These are phyloP conservation scores for Merops nubicus DNA, from an alignment of 2,113 vertebrate species.

Conservation along the genomic window DNA sequence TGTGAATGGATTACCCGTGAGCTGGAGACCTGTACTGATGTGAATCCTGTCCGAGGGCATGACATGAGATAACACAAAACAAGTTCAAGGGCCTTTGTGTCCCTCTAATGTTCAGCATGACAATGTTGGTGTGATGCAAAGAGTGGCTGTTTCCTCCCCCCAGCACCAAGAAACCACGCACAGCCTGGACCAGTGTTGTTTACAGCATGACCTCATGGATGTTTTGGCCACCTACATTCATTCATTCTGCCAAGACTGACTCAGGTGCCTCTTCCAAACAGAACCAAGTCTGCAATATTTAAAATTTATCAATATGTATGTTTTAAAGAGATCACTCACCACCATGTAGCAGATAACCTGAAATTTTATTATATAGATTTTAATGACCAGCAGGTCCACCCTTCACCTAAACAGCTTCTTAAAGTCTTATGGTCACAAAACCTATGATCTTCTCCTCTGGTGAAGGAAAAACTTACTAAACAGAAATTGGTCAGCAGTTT, in stretches of 20 bases:
- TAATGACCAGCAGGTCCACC: neutral
- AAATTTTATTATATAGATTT: neutral
- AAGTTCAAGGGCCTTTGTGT: neutral
- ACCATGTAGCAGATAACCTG: too few species aligned
- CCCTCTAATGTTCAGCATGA: neutral
- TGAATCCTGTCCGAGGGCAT: neutral
- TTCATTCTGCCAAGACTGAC: neutral
- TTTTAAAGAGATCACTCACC: neutral
- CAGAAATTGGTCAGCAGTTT: neutral
- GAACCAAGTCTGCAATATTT: neutral
- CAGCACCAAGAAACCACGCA: neutral
- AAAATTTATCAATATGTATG: neutral
- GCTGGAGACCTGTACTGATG: neutral
- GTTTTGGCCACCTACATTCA: neutral
- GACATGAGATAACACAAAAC: neutral
- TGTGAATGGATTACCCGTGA: rapidly evolving
- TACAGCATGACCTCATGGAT: neutral
- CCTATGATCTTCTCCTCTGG: neutral
- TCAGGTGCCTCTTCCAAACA: neutral
- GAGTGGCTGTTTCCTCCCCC: rapidly evolving
- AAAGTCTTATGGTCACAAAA: neutral
- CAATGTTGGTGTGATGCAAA: too few species aligned
- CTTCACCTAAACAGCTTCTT: neutral
- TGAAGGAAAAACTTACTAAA: neutral
- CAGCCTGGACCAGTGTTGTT: too few species aligned